These are phyloP conservation scores for Tortrix viridana DNA, from an alignment of 2,888 invertebrate species.

Conservation along the genomic window DNA sequence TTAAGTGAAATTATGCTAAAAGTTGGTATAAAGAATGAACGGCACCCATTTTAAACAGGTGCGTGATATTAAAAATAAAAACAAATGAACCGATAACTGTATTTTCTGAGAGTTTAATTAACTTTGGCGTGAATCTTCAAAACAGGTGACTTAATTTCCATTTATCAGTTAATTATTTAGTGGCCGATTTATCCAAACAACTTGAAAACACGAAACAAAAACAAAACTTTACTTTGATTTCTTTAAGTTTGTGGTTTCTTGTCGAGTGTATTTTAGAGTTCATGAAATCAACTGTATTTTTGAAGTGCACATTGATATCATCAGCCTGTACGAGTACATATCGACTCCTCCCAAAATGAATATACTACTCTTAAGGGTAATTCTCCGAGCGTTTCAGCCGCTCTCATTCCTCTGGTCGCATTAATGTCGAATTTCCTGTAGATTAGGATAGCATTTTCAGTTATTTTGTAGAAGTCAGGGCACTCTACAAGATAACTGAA, in stretches of 20 bases:
- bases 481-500: no score
- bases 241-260: conserved; percentile 14
- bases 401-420: no score
- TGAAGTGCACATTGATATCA: neutral
- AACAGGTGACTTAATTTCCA: conserved; percentile 6
- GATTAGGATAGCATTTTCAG: no score
- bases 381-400: no score
- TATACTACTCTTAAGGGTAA: no score
- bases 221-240: conserved; percentile 10
- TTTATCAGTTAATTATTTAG: neutral
- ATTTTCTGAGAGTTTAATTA: neutral
- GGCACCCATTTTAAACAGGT: no score
- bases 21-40: no score
- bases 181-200: neutral
- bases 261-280: neutral
- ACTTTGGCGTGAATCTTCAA: neutral
- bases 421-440: no score
- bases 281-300: conserved; percentile 6
- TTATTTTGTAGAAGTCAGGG: no score
- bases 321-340: no score
- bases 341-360: no score
- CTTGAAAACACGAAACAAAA: conserved; percentile 6
- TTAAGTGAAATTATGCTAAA: no score
- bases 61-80: neutral
- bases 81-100: neutral